Evolutionary conservation across 2,113 vertebrate genomes (phyloP), one percentile per base, ranked within the genome.

Genomic region (Hydrolagus affinis): DNA sequence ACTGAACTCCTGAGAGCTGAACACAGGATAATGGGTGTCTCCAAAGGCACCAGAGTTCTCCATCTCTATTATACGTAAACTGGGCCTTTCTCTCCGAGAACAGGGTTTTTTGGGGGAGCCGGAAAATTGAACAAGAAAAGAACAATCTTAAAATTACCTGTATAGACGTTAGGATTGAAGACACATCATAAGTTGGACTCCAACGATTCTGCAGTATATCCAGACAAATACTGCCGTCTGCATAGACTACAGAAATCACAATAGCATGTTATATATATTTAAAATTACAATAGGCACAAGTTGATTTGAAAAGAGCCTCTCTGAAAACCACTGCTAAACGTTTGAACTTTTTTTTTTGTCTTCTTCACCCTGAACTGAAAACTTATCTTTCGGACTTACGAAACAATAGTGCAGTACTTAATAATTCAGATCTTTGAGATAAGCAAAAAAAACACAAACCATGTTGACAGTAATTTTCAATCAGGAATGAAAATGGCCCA

Each of bases 211-310:
- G 98, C 94, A 99, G 97, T 90, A 99, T 99, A 92, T 99, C 97
- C 96, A 99, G 94, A 94, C 97, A 98, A 97, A 99, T 99, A 95
- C 97, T 99, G 89, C 98, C 98, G 12, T 99, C 98, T 92, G 98
- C 97, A 89, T 99, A 99, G 88, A 99, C 98, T 99, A 88, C 85
- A 87, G 91, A 89, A 87, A 74, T 57, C 30, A 80, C 2, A 80
- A 64, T 1, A 74, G 62, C 30, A 80, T 4, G 64, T 60, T 1
- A 60, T 0, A 6, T 62, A 28, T 32, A 72, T 11, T 23, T 56
- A 75, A 78, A 66, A 80, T 21, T 19, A 60, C 4, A 44, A 32
- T 25, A 23, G n/a, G 10, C 44, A 44, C 44, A 44, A 83, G 11
- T 83, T 30, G 60, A 17, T 32, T 66, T 28, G 25, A 8, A 44